Conservation (phyloP, 2,888 invertebrate species). For the Enchytraeus crypticus region DNA sequence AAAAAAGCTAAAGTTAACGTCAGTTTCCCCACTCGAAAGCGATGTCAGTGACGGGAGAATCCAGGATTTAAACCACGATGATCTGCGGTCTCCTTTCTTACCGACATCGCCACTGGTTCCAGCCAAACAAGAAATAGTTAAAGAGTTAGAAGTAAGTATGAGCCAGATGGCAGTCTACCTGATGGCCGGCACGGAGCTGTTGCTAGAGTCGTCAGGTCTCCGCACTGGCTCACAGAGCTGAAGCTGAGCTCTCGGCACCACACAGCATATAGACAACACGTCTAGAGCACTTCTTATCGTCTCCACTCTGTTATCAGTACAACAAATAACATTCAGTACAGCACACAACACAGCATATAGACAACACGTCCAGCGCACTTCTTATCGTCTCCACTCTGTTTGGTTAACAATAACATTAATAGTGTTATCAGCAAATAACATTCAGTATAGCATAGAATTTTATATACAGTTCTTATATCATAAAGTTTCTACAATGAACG, state of each 20-base stretch:
- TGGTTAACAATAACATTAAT: background rate
- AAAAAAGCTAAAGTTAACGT: no score
- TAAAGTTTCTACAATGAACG: no score
- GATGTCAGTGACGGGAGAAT: no score
- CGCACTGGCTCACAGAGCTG: constrained; percentile 48
- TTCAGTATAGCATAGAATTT: no score
- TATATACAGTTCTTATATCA: no score
- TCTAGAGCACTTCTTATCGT: constrained; percentile 72
- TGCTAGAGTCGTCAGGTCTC: constrained; percentile 64
- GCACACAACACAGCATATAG: constrained; percentile 72
- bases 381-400: constrained; percentile 68
- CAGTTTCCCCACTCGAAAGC: no score
- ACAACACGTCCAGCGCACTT: constrained; percentile 73
- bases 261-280: constrained; percentile 79
- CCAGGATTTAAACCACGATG: no score
- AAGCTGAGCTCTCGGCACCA: constrained; percentile 67
- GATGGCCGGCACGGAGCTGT: constrained; percentile 35
- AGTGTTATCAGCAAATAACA: background rate
- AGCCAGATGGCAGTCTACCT: constrained; percentile 31
- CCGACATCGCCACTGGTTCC: no score
- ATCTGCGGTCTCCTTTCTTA: no score
- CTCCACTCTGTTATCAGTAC: constrained; percentile 58
- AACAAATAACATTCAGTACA: background rate
- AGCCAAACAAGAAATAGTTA: no score
- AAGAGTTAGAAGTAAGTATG: no score